Evolutionary conservation across 2,113 vertebrate species (phyloP).

Genomic region (Chrysemys picta): DNA sequence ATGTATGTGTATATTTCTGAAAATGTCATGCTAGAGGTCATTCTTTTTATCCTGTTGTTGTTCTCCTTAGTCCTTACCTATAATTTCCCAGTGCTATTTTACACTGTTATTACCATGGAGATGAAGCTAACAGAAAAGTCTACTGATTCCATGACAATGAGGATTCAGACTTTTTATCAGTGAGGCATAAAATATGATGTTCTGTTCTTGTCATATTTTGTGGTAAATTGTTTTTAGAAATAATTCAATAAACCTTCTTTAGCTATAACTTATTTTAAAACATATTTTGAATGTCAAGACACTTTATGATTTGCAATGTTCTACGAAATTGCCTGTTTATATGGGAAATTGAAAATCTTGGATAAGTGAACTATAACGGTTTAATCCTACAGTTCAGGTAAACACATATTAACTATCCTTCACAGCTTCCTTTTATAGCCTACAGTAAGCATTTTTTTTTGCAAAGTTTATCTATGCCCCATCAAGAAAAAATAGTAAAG

Average conservation of each 20-base stretch:
- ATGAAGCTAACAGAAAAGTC: constrained; percentile 51
- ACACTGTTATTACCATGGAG: constrained; percentile 65
- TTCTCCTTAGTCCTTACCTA: constrained; percentile 4
- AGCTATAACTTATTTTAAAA: background rate
- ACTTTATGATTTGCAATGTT: background rate
- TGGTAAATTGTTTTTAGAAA: background rate
- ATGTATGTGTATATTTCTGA: constrained; percentile 3
- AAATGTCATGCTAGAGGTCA: background rate
- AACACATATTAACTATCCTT: background rate
- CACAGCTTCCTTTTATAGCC: background rate
- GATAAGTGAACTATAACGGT: background rate
- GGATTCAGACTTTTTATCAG: constrained; percentile 47
- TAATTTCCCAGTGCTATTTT: background rate
- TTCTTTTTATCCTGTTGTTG: constrained; percentile 28
- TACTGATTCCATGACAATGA: background rate
- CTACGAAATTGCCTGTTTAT: background rate
- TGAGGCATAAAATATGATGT: background rate
- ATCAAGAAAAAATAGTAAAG: background rate
- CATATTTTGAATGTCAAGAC: background rate
- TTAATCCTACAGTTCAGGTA: background rate
- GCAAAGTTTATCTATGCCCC: background rate
- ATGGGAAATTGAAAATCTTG: background rate
- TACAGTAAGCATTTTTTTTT: accelerated
- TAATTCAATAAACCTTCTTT: background rate
- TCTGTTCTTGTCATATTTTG: constrained; percentile 32